Base-by-base conservation (phyloP, 2,888 invertebrate species). In the Automeris io region DNA sequence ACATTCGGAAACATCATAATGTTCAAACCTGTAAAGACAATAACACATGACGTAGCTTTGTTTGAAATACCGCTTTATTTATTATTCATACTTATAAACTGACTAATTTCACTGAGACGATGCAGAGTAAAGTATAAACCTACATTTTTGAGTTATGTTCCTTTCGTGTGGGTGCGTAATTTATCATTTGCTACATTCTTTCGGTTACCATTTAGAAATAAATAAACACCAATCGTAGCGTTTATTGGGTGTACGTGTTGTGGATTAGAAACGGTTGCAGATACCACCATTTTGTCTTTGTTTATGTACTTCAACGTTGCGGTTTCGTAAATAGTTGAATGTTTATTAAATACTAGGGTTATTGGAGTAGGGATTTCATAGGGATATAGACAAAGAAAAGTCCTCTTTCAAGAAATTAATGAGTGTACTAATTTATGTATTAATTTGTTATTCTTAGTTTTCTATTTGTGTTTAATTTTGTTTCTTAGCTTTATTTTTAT, bases 171-270 rank as follows among this genome's bases (percentile, higher is more conserved):
- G 37, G 37, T 37, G 37, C 37, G 31, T 37, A 22, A 37, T 37
- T 31, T 37, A 37, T 37, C 32, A 37, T 37, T 37, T 23, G 31
- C 31, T 37, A 38, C 16, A 38, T 38, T 39, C 34, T 39, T 34
- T 34, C 21, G 11, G 22, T 18, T 21, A 33, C 18, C 22, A 34
- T 23, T 34, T 34, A 16, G 22, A 19, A 18, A 35, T 29, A 35
- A 35, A 32, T 22, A 40, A 36, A 40, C 23, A 40, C 4, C 5
- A 19, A 8, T 18, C 23, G 18, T 35, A 18, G 29, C 39, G 25
- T 40, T 40, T 35, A 40, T 40, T 35, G 31, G 23, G 35, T 19
- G 21, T 34, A 39, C 34, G 35, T 40, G 40, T 33, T 19, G 36
- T 16, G 18, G 40, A 36, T 40, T 33, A 40, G 31, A 36, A 40